These are phyloP conservation scores for Mechanitis messenoides DNA, from an alignment of 2,888 invertebrate genomes.

Conservation along the genomic window DNA sequence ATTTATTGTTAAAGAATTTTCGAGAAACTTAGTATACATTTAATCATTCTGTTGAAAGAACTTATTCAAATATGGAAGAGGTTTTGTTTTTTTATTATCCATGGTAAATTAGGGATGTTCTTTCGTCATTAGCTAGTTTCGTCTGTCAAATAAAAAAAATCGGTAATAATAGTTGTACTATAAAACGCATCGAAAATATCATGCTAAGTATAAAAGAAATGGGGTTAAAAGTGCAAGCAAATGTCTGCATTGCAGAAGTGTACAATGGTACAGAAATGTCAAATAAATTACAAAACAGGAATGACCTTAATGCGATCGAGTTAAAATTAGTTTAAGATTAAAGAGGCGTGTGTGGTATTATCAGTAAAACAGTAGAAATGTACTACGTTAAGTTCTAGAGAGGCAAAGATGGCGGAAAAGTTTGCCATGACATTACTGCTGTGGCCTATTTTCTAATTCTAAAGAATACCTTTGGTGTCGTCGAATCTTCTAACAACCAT, in stretches of 20 bases:
- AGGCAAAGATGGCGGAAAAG: slow-evolving; percentile 68
- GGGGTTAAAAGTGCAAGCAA: slow-evolving; percentile 30
- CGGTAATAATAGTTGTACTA: neutral
- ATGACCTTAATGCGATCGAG: too few relatives aligned
- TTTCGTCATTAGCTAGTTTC: too few relatives aligned
- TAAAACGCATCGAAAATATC: slow-evolving; percentile 6
- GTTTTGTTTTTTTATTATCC: too few relatives aligned
- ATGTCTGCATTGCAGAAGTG: slow-evolving; percentile 33
- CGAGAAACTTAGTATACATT: too few relatives aligned
- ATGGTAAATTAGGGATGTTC: too few relatives aligned
- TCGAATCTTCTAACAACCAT: slow-evolving; percentile 88
- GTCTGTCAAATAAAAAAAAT: too few relatives aligned
- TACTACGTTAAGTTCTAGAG: slow-evolving; percentile 35
- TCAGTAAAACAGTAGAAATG: slow-evolving; percentile 4
- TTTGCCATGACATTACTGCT: slow-evolving; percentile 59
- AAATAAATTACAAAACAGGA: too few relatives aligned
- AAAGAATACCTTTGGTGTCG: slow-evolving; percentile 63
- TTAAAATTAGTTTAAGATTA: neutral
- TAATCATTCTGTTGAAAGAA: too few relatives aligned
- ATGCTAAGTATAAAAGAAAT: slow-evolving; percentile 23
- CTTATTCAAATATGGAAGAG: too few relatives aligned
- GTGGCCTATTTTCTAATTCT: slow-evolving; percentile 58
- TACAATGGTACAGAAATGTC: too few relatives aligned
- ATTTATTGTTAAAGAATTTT: too few relatives aligned
- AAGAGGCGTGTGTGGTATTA: neutral